Evolutionary conservation across 2,797 vertebrate species (phyloP).

Genomic region (Hemitrygon akajei): DNA sequence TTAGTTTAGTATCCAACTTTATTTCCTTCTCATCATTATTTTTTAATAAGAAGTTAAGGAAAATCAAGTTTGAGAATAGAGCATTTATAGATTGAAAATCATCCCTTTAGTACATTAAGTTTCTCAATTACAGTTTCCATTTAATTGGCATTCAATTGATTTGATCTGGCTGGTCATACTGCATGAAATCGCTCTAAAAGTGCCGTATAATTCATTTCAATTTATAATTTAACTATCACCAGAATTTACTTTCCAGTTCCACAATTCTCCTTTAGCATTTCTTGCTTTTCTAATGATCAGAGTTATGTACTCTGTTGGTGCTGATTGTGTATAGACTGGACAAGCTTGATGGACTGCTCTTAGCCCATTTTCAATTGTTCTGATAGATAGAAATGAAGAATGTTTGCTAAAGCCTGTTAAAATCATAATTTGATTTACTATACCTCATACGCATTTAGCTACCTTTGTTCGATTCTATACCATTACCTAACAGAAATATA

Average conservation of each 20-base stretch:
- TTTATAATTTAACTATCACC: background rate
- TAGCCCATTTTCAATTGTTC: background rate
- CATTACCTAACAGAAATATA: background rate
- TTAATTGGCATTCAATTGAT: constrained; percentile 9
- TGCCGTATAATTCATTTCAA: background rate
- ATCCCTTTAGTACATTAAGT: background rate
- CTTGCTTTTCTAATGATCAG: background rate
- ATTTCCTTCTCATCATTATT: background rate
- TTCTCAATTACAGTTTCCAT: background rate
- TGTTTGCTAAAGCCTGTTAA: background rate
- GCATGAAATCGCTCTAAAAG: constrained; percentile 3
- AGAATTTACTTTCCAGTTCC: background rate
- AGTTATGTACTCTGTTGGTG: background rate
- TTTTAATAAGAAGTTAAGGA: background rate
- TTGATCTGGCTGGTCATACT: background rate
- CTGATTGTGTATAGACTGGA: background rate
- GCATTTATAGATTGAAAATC: background rate
- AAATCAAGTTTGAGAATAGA: background rate
- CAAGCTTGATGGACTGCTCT: background rate
- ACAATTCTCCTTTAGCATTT: background rate
- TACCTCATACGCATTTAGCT: background rate
- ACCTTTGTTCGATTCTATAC: background rate
- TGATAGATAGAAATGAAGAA: background rate
- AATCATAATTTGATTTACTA: background rate
- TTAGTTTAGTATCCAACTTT: background rate